Base-by-base conservation (phyloP, 2,888 invertebrate genomes). In the Thereva nobilitata region DNA sequence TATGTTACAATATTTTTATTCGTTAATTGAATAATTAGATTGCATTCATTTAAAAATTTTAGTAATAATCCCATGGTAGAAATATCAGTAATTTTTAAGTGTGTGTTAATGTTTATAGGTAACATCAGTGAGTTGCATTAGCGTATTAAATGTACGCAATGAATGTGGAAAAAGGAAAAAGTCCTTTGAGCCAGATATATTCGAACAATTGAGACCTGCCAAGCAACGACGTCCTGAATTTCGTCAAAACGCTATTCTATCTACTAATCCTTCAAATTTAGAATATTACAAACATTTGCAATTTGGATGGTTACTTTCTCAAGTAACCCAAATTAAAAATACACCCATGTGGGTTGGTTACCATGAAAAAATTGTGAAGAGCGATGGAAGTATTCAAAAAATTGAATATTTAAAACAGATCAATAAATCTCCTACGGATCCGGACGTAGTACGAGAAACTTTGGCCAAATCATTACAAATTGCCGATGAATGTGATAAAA, bases 391-490 rank as follows among this genome's bases (percentile, higher is more conserved):
- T 56, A 73, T 54, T 7, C 75, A 75, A 55, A 72, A 10, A 49
- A 69, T 75, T 10, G 71, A 73, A 12, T 76, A 76, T 68, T 73
- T 76, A 63, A 53, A 75, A 8, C 75, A 72, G 8, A 77, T 76
- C 42, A 76, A 77, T 68, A 37, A 37, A 7, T 76, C 76, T 41
- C 76, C 75, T 6, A 74, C 72, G 10, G 70, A 69, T 7, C 47
- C 66, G 64, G 70, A 72, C n/a, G 70, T 75, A 41, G 76, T 76
- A 5, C 8, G 73, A 35, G 72, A 76, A 71, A 77, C 76, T 50
- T 37, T 47, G 10, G 10, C 5, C 9, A 47, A 12, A 47, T 10
- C 10, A 7, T 59, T 45, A 72, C 65, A 74, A 68, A 70, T 75
- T 67, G 72, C 74, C 65, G 69, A 70, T 67, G 71, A 74, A 59